A percentile compares a stretch with the other conserved stretches of the same genome.
Evolutionary conservation across 2,113 vertebrate species (phyloP).

Genomic region (Numida meleagris): DNA sequence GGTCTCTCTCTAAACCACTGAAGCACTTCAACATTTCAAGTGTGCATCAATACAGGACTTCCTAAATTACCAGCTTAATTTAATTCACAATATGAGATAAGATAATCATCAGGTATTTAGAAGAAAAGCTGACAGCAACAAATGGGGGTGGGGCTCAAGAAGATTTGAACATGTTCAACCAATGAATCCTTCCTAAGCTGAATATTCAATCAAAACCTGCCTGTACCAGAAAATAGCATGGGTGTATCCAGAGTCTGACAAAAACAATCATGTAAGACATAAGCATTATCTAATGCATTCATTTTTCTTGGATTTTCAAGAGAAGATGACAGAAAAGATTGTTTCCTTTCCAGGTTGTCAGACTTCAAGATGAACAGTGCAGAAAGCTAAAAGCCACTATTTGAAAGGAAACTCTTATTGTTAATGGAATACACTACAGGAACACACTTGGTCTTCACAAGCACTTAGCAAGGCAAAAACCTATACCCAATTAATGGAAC

Average conservation of each 20-base stretch:
- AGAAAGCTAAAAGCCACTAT: background rate
- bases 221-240: background rate
- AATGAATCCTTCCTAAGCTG: background rate
- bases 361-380: background rate
- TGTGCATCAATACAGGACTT: background rate
- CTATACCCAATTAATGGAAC: background rate
- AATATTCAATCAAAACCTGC: background rate
- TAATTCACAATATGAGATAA: background rate
- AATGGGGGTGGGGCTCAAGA: background rate
- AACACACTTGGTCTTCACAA: background rate
- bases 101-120: background rate
- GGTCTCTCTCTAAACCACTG: background rate
- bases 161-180: background rate
- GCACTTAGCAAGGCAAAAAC: background rate
- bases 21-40: constrained; percentile 7
- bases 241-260: background rate
- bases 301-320: background rate
- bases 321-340: constrained; percentile 7
- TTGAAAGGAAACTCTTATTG: background rate
- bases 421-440: background rate
- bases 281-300: background rate
- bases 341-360: background rate
- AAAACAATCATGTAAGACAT: background rate
- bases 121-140: constrained; percentile 3
- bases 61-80: background rate